These are phyloP conservation scores for Montipora cactus DNA, from an alignment of 64 coral and sea anemone genomes.

Conservation along the genomic window DNA sequence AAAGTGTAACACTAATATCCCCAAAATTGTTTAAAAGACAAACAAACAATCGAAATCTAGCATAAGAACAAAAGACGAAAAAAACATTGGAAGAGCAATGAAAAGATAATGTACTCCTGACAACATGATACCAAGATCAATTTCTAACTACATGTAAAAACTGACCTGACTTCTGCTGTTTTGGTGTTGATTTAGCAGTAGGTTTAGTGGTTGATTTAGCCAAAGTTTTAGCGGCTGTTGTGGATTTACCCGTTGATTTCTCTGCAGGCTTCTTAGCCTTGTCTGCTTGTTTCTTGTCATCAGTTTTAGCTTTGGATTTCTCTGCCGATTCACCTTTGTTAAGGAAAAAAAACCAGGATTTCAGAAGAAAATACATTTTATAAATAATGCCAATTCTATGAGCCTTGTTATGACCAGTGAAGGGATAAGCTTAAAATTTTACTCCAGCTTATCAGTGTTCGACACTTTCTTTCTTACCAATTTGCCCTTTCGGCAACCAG, in stretches of 20 bases:
- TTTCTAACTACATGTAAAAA: neutral
- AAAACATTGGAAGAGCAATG: neutral
- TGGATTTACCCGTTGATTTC: slow-evolving; percentile 54
- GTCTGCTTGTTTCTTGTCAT: slow-evolving; percentile 60
- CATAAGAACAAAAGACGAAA: neutral
- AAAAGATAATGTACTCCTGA: neutral
- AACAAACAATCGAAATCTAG: neutral
- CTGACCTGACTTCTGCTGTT: slow-evolving; percentile 53
- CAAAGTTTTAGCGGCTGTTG: slow-evolving; percentile 29
- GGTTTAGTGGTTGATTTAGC: slow-evolving; percentile 26
- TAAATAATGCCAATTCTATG: no score
- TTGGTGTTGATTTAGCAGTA: slow-evolving; percentile 23
- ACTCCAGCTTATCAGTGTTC: no score
- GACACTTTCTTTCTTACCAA: no score
- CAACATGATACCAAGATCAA: no score
- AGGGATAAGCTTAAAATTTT: no score
- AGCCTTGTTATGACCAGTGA: no score
- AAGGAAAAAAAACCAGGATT: neutral
- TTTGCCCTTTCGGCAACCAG: no score
- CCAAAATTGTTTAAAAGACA: neutral
- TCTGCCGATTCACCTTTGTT: neutral
- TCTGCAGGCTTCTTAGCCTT: slow-evolving; percentile 66
- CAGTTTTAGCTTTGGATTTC: slow-evolving; percentile 47
- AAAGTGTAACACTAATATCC: neutral
- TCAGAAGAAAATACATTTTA: no score